Percentiles rank a stretch among this genome's conserved stretches.
Evolutionary conservation across 2,113 vertebrate genomes (phyloP).

Genomic region (Heloderma charlesbogerti): DNA sequence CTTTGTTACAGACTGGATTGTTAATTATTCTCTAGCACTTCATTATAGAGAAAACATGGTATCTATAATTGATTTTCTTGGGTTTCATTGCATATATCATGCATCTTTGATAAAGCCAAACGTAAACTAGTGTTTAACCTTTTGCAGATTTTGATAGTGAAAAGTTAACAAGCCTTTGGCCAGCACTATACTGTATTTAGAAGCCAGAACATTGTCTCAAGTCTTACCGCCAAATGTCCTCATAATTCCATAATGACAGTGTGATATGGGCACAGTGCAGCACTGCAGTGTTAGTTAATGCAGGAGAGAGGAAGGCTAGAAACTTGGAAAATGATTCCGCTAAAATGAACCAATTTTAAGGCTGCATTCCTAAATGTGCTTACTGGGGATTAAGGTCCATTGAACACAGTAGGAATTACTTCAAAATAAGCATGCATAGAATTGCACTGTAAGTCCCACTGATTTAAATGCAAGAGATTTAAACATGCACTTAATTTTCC

Average conservation of each 20-base stretch:
- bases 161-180: neutral
- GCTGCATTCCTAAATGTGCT: too few species aligned
- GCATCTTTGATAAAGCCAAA: neutral
- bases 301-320: neutral
- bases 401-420: neutral
- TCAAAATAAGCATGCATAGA: neutral
- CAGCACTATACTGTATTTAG: neutral
- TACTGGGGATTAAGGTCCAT: neutral
- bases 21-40: neutral
- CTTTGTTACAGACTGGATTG: neutral
- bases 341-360: neutral
- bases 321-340: neutral
- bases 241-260: neutral
- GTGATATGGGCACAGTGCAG: neutral
- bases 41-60: neutral
- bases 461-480: neutral
- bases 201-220: neutral
- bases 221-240: neutral
- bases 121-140: neutral
- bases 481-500: neutral
- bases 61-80: neutral
- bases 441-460: neutral
- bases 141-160: neutral
- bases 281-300: neutral
- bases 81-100: neutral